Conservation (phyloP, 2,888 invertebrate species). For the Latheticus oryzae region DNA sequence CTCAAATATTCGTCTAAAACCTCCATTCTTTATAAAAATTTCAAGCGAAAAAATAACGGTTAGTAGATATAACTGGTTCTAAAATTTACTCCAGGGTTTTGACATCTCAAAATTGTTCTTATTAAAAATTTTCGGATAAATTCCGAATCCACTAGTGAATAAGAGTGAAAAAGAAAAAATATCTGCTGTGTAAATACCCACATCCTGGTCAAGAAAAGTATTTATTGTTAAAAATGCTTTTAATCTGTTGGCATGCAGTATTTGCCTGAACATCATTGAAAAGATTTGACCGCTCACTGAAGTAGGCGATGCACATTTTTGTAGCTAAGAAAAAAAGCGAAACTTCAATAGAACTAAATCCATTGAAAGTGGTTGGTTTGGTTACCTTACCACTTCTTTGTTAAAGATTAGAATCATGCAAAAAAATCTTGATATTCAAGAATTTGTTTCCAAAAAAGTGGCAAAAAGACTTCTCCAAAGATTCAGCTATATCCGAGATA, state of each 20-base stretch:
- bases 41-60: not conserved
- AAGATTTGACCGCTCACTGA: conserved; percentile 55
- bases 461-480: no score
- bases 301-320: conserved; percentile 64
- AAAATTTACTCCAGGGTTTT: no score
- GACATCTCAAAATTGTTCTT: no score
- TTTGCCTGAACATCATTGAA: conserved; percentile 58
- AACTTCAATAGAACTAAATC: conserved; percentile 34
- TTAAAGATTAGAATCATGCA: conserved; percentile 1
- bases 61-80: no score
- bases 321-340: conserved; percentile 45
- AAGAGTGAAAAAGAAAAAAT: no score
- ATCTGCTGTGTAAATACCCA: no score
- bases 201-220: no score
- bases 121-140: no score
- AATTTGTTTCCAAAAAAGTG: no score
- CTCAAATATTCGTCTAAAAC: conserved; percentile 39
- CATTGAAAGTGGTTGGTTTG: conserved; percentile 31
- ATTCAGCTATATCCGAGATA: no score
- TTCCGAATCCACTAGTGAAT: no score
- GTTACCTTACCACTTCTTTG: conserved; percentile 26
- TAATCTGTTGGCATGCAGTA: conserved; percentile 54
- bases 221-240: conserved; percentile 31
- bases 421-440: no score
- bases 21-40: not conserved